These are phyloP conservation scores for Oryzias dopingdopingensis DNA, from an alignment of 2,797 vertebrate genomes.

Conservation along the genomic window DNA sequence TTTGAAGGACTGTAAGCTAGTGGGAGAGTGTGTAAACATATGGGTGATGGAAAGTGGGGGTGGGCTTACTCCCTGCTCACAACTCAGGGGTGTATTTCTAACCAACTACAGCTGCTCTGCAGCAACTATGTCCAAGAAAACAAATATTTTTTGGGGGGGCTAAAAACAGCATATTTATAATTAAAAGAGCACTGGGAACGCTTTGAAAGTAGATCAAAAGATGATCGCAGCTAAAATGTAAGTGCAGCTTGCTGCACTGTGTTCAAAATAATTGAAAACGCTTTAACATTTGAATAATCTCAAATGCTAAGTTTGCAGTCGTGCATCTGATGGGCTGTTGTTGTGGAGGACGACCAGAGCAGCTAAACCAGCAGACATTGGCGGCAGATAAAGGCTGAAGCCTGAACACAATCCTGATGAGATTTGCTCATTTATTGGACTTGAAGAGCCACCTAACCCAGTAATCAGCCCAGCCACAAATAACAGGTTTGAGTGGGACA, in stretches of 20 bases:
- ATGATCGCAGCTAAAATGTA: not conserved
- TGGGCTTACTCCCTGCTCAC: no score
- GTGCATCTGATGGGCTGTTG: not conserved
- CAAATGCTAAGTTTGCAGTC: slow-evolving; percentile 7
- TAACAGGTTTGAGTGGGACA: slow-evolving; percentile 34
- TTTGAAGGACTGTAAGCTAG: no score
- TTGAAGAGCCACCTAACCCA: slow-evolving; percentile 48
- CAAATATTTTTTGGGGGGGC: no score
- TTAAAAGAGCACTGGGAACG: no score
- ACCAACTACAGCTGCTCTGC: no score
- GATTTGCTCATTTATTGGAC: slow-evolving; percentile 48
- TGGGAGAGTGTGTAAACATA: no score
- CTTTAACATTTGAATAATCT: slow-evolving; percentile 51
- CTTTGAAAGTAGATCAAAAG: no score
- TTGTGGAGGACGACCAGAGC: not conserved
- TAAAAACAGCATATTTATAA: no score
- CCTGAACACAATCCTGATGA: slow-evolving; percentile 49
- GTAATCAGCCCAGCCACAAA: slow-evolving; percentile 38
- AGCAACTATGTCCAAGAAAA: no score
- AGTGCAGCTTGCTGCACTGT: slow-evolving; percentile 26
- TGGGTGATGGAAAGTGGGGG: no score
- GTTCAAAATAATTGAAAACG: slow-evolving; percentile 36
- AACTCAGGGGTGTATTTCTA: no score
- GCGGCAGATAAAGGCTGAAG: not conserved
- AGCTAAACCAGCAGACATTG: no score